Evolutionary conservation across 2,113 vertebrate genomes (phyloP), one percentile per base, ranked within the genome.

Genomic region (Amphilophus citrinellus): DNA sequence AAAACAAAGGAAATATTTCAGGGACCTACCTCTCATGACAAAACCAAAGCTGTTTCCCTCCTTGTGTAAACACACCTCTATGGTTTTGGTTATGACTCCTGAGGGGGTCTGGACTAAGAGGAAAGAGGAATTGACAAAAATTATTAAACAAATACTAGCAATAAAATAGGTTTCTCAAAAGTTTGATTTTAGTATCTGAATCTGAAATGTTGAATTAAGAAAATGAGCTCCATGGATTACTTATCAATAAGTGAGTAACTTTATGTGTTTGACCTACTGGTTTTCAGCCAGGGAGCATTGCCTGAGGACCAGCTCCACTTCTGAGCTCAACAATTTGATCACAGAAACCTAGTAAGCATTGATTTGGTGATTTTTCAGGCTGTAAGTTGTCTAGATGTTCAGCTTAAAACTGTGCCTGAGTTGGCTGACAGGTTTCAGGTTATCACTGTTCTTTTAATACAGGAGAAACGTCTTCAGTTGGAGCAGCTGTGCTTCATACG

Each of bases 31-130:
- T 97, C 98, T 96, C 89, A 99, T 95, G 81, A 99, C 98, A 1
- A 99, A 99, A 50, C 98, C 98, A 90, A 98, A 99, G 94, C 98
- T 99, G 93, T 96, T 98, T 80, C 98, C 98, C 90, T 99, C 98
- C 92, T 99, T 99, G 94, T 97, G 96, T 83, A 99, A 95, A 60
- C 97, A 97, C 92, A 99, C 96, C 15, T 99, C 98, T 6, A 98
- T 97, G 3, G 97, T 99, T 96, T 98, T 99, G 68, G 97, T 96
- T 92, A 98, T 90, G 88, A 97, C 94, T 84, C 96, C 97, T 27
- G 96, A 95, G 13, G 95, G 96, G 90, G 96, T 97, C 2, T 98
- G 97, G 71, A 97, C 98, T 99, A 58, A 57, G 63, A 78, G 15
- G 1, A 30, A 13, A 83, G 61, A 88, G 32, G n/a, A 68, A 78